Evolutionary conservation across 2,113 vertebrate genomes (phyloP).

Genomic region (Thryonomys swinderianus): DNA sequence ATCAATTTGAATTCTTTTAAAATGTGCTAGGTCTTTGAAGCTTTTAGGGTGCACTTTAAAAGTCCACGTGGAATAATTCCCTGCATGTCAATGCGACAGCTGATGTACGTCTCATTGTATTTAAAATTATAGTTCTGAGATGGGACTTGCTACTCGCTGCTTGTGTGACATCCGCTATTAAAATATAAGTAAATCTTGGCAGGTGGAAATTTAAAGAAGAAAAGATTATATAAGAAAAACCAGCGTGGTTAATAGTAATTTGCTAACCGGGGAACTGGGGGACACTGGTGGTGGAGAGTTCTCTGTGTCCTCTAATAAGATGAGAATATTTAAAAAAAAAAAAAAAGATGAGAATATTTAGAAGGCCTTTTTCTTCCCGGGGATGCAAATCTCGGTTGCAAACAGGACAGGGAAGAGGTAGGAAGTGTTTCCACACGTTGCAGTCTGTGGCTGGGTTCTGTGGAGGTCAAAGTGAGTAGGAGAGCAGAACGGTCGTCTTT

Average conservation of each 20-base stretch:
- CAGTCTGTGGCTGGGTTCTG: background rate
- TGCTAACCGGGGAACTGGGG: slow-evolving; percentile 51
- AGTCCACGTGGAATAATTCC: slow-evolving; percentile 90
- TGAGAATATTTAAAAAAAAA: no score
- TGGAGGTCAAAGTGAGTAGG: background rate
- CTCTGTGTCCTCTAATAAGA: background rate
- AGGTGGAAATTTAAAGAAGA: slow-evolving; percentile 91
- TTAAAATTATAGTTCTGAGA: slow-evolving; percentile 91
- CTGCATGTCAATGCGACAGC: slow-evolving; percentile 85
- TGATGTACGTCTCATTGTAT: slow-evolving; percentile 90
- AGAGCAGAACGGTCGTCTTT: background rate
- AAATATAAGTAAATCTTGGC: slow-evolving; percentile 89
- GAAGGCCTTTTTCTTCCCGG: background rate
- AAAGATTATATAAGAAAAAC: slow-evolving; percentile 87
- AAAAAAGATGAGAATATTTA: background rate
- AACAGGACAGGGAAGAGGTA: background rate
- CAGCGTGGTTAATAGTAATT: slow-evolving; percentile 84
- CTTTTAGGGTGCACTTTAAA: slow-evolving; percentile 90
- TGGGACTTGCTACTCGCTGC: slow-evolving; percentile 85
- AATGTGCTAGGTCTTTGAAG: slow-evolving; percentile 81
- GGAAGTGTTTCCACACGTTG: no score
- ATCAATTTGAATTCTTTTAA: slow-evolving; percentile 85
- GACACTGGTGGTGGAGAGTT: slow-evolving; percentile 25
- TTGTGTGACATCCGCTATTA: slow-evolving; percentile 90
- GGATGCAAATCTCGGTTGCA: background rate